A percentile compares a stretch with the other conserved stretches of the same genome.
These are phyloP conservation scores for Orientallactaga bullata DNA, from an alignment of 2,113 vertebrate genomes.

Conservation along the genomic window DNA sequence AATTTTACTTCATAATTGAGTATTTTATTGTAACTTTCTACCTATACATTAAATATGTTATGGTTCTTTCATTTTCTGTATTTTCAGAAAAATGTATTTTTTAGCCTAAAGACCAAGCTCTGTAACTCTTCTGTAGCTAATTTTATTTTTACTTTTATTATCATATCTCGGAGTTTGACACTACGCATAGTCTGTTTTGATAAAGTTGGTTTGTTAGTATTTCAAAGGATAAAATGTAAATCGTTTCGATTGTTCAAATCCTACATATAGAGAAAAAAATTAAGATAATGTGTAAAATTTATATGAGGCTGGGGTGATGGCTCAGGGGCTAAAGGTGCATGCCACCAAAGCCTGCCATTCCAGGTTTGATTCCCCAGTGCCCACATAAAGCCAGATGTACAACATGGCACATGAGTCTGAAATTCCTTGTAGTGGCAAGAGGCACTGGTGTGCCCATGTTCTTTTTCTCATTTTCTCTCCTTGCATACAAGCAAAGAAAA, in stretches of 20 bases:
- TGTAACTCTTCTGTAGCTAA: background rate
- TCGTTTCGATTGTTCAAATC: slow-evolving; percentile 41
- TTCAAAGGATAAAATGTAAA: background rate
- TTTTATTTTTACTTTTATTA: background rate
- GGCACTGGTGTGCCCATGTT: too few species aligned
- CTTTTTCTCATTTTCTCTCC: too few species aligned
- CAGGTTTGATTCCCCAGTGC: too few species aligned
- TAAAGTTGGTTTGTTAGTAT: slow-evolving; percentile 51
- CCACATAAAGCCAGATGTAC: too few species aligned
- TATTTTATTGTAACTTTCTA: background rate
- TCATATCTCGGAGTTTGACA: slow-evolving; percentile 16
- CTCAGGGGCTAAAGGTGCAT: too few species aligned
- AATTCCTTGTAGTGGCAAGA: too few species aligned
- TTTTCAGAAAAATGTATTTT: background rate
- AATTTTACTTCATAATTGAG: slow-evolving; percentile 1
- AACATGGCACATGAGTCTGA: too few species aligned
- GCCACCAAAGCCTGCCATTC: too few species aligned
- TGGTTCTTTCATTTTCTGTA: background rate
- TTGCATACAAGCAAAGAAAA: too few species aligned
- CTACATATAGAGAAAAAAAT: background rate
- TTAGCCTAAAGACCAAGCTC: background rate
- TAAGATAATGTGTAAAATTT: too few species aligned
- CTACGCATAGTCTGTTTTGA: background rate
- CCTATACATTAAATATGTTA: background rate
- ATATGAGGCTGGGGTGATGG: too few species aligned